These are phyloP conservation scores for Columbina picui DNA, from an alignment of 2,113 vertebrate genomes.

Conservation along the genomic window DNA sequence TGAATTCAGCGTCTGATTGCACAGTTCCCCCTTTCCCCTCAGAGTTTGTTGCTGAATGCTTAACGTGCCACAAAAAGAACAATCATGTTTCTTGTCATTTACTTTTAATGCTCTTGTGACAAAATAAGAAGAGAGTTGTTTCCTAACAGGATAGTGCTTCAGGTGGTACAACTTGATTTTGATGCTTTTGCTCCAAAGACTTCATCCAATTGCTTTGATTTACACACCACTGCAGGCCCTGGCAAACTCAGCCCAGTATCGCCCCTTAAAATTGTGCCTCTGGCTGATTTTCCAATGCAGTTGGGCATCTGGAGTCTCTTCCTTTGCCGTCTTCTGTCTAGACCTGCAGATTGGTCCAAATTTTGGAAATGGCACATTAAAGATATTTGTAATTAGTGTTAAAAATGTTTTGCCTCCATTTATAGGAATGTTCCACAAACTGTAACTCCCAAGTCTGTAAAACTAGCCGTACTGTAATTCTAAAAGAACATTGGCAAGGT, in stretches of 20 bases:
- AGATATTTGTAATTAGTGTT: background rate
- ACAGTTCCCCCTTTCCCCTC: background rate
- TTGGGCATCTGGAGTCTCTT: background rate
- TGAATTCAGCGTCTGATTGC: background rate
- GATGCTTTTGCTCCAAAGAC: background rate
- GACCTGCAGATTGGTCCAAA: background rate
- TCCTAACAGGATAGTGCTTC: background rate
- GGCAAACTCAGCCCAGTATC: background rate
- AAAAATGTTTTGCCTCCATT: background rate
- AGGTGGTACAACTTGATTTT: background rate
- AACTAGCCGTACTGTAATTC: background rate
- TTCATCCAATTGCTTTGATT: background rate
- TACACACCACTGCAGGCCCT: background rate
- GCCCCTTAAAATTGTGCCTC: background rate
- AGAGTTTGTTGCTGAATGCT: constrained; percentile 13
- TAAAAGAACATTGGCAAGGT: background rate
- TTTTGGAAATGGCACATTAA: background rate
- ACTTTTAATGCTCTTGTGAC: background rate
- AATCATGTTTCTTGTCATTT: background rate
- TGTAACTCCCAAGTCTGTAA: background rate
- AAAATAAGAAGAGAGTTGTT: background rate
- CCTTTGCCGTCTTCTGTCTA: background rate
- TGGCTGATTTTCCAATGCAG: background rate
- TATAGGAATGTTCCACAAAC: background rate
- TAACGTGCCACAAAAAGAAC: constrained; percentile 16